Base-by-base conservation (phyloP, 2,797 vertebrate species). In the Xyrichtys novacula region DNA sequence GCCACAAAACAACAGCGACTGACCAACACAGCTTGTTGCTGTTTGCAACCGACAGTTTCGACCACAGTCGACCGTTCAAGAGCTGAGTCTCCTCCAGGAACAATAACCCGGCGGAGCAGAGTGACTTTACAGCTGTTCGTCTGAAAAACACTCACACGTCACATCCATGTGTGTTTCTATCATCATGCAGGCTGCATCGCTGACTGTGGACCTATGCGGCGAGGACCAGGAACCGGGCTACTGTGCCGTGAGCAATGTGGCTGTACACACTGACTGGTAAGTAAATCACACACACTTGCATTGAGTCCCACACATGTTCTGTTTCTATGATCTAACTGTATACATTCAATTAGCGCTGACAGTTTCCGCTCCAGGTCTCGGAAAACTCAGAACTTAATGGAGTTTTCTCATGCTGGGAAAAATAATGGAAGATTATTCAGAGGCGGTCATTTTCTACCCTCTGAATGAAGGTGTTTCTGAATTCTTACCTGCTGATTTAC, bases 201-300 rank as follows among this genome's bases (percentile, higher is more conserved):
- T 99, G 81, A 98, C 97, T 0, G 96, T 99, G 57, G 97, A 99
- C 86, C 93, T 96, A 38, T 99, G 98, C 74, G 94, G 96, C 0
- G 97, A 98, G 25, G 95, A 96, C 78, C 96, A 97, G 83, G 97
- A 99, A 56, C 92, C 95, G 6, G 97, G 96, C 22, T 98, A 97
- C 80, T 99, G 98, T 69, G 94, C 97, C 6, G 96, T 98, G 74
- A 98, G 96, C 90, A 98, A 95, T 4, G 93, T 98, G 80, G 96
- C 96, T 0, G 94, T 96, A 39, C 96, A 98, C 42, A 95, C 95
- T 0, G 97, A 99, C 91, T 99, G 97, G 98, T 98, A 88, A 94
- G 91, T 71, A 26, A 53, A 44, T 20, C 31, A 57, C 39, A 53
- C 39, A 34, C 34, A 40, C 28, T 46, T 39, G 46, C 26, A 61